Evolutionary conservation across 2,113 vertebrate species (phyloP).

Genomic region (Campylomormyrus numenius): DNA sequence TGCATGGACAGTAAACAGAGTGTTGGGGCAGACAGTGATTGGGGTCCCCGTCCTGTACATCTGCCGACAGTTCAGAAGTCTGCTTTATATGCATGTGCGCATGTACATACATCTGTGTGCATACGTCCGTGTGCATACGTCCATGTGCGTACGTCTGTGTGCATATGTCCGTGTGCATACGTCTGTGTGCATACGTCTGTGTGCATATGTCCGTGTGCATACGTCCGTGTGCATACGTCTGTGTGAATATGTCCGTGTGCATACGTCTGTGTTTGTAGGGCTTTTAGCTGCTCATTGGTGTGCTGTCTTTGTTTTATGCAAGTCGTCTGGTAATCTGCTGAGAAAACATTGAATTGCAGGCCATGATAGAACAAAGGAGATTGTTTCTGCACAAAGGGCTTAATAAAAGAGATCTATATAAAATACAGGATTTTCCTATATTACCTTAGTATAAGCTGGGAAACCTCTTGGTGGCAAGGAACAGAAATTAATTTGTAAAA

Average conservation of each 20-base stretch:
- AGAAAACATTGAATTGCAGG: neutral
- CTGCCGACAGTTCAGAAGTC: neutral
- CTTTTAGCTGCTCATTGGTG: neutral
- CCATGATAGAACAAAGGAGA: neutral
- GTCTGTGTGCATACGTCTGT: neutral
- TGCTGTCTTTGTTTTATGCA: neutral
- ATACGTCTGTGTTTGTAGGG: neutral
- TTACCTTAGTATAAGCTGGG: neutral
- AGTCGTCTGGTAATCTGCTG: neutral
- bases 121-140: too few relatives aligned
- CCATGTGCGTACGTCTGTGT: neutral
- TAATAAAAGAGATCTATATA: neutral
- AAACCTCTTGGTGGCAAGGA: neutral
- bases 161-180: too few relatives aligned
- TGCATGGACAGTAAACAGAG: conserved; percentile 55
- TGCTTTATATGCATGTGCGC: neutral
- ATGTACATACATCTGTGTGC: neutral
- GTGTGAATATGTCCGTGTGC: neutral
- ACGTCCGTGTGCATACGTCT: too few relatives aligned
- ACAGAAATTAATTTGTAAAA: conserved; percentile 50
- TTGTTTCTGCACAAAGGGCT: neutral
- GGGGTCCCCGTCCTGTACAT: neutral
- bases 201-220: neutral
- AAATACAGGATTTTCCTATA: neutral
- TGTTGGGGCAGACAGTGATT: conserved; percentile 20